phyloP scores from a whole-genome alignment of 2,113 vertebrate species.

The Lepidothrix coronata region DNA sequence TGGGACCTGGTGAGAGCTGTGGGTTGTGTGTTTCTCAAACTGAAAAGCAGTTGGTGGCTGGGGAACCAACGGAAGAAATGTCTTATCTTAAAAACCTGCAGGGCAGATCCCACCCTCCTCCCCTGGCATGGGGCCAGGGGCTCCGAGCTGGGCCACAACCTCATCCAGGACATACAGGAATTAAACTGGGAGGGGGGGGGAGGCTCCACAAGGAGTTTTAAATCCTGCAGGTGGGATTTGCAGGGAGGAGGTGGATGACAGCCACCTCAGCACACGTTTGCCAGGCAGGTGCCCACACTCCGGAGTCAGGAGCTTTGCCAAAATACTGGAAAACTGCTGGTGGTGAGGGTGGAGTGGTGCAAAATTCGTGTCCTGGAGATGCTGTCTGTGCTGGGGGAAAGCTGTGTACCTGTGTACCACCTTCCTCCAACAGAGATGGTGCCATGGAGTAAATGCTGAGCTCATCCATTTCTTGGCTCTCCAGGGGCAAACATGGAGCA shows the following conservation, averaged over 20 bases:
- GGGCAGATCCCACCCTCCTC: not conserved
- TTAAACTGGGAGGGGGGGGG: not conserved
- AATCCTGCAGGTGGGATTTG: not conserved
- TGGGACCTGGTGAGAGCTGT: not conserved
- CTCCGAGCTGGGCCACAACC: not conserved
- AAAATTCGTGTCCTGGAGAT: not conserved
- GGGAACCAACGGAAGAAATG: not conserved
- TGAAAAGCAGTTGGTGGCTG: not conserved
- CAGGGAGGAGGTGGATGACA: not conserved
- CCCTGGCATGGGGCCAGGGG: not conserved
- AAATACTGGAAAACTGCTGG: not conserved
- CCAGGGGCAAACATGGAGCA: not conserved
- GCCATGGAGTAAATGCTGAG: not conserved
- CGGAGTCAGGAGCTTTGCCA: not conserved
- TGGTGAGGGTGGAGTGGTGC: not conserved
- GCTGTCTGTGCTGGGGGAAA: not conserved
- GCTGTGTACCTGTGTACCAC: not conserved
- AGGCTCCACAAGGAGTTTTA: not conserved
- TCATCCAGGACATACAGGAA: not conserved
- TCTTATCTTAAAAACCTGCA: not conserved
- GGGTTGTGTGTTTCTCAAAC: not conserved
- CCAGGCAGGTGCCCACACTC: not conserved
- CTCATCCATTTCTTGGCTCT: not conserved
- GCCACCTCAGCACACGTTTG: fast-evolving
- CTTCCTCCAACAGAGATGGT: not conserved